These are phyloP conservation scores for Drosophila incognita DNA, from an alignment of 2,888 invertebrate genomes.

Conservation along the genomic window DNA sequence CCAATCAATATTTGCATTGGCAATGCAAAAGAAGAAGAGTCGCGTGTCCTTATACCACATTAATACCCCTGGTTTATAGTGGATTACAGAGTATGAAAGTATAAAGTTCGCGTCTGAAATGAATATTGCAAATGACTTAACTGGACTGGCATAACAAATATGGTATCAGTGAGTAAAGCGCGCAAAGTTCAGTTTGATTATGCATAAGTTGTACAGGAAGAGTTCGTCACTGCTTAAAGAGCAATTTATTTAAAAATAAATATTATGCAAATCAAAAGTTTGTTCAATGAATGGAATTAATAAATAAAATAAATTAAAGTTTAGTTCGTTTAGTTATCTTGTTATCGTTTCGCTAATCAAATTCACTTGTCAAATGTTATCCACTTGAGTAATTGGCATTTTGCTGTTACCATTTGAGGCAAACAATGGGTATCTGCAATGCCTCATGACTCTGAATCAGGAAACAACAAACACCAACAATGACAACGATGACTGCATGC, in stretches of 20 bases:
- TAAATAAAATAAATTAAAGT: not conserved
- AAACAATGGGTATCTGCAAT: constrained; percentile 25
- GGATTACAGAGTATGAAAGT: not conserved
- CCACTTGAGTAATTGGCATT: constrained; percentile 15
- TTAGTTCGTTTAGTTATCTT: not conserved
- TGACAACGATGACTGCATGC: constrained; percentile 41
- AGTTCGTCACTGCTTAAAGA: not conserved
- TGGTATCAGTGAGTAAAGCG: constrained; percentile 8
- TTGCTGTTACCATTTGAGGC: constrained; percentile 4
- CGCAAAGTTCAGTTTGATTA: constrained; percentile 3
- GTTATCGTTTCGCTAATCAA: not conserved
- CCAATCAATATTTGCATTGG: not conserved
- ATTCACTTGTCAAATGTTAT: constrained; percentile 8
- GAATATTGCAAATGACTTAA: constrained; percentile 4
- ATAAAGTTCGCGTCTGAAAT: constrained; percentile 3
- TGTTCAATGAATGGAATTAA: not conserved
- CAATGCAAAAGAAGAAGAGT: not conserved
- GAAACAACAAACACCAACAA: constrained; percentile 29
- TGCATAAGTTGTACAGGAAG: not conserved
- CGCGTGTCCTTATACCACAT: not conserved
- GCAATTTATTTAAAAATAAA: not conserved
- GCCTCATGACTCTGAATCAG: constrained; percentile 43
- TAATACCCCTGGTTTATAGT: not conserved
- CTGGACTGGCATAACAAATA: constrained; percentile 6
- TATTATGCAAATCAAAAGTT: not conserved